phyloP scores from a whole-genome alignment of 2,797 vertebrate species.

The Betta splendens region DNA sequence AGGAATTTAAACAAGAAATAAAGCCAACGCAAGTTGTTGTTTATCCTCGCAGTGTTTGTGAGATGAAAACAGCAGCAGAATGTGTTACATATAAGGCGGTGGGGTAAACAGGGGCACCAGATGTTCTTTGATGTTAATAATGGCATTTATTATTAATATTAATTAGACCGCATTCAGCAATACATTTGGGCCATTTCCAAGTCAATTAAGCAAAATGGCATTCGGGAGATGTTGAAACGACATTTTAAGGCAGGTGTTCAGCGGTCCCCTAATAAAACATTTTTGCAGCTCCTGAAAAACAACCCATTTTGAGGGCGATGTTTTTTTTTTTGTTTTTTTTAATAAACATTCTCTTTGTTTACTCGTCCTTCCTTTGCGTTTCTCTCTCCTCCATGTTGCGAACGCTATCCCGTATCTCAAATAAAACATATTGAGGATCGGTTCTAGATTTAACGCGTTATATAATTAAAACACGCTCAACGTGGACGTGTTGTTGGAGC shows the following conservation, averaged over 20 bases:
- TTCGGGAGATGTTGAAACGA: slow-evolving; percentile 99
- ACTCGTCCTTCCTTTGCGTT: slow-evolving; percentile 59
- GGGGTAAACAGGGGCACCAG: slow-evolving; percentile 99
- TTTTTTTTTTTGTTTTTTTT: slow-evolving; percentile 74
- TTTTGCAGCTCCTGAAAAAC: slow-evolving; percentile 96
- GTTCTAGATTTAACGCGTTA: slow-evolving; percentile 53
- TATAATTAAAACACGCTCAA: slow-evolving; percentile 65
- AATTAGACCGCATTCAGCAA: slow-evolving; percentile 99
- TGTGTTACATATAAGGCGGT: slow-evolving; percentile 99
- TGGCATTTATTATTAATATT: slow-evolving; percentile 99
- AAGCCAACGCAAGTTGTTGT: slow-evolving; percentile 78
- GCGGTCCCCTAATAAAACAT: slow-evolving; percentile 98
- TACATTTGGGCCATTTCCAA: slow-evolving; percentile 99
- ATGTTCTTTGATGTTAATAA: slow-evolving; percentile 99
- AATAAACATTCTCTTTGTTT: slow-evolving; percentile 76
- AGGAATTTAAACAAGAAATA: slow-evolving; percentile 39
- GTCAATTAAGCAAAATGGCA: slow-evolving; percentile 99
- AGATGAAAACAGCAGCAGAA: slow-evolving; percentile 98
- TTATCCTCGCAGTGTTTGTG: slow-evolving; percentile 93
- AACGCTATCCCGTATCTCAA: slow-evolving; percentile 53
- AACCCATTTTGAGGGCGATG: slow-evolving; percentile 89
- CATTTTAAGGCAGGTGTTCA: slow-evolving; percentile 99
- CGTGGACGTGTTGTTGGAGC: slow-evolving; percentile 38
- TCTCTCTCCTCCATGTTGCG: slow-evolving; percentile 50
- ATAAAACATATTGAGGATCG: slow-evolving; percentile 65